Conservation (phyloP, 2,888 invertebrate genomes). For the Caenorhabditis sp. region DNA sequence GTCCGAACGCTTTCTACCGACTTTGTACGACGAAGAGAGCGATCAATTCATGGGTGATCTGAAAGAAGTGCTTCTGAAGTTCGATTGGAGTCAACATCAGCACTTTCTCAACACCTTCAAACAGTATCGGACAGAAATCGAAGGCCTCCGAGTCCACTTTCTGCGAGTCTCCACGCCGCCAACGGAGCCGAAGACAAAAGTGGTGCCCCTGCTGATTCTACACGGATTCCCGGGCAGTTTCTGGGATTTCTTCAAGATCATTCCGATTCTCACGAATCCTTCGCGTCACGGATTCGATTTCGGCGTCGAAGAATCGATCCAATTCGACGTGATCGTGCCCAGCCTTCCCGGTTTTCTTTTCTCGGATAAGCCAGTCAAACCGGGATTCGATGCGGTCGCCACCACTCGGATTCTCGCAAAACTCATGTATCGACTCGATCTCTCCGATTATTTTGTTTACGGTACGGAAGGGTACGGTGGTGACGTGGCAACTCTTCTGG, state of each 20-base stretch:
- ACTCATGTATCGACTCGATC: conserved; percentile 64
- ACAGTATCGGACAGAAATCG: conserved; percentile 69
- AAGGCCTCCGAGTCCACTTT: conserved; percentile 68
- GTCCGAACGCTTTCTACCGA: conserved; percentile 13
- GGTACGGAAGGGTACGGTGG: conserved; percentile 65
- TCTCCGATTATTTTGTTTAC: conserved; percentile 63
- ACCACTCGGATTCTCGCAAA: conserved; percentile 60
- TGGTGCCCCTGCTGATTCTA: conserved; percentile 66
- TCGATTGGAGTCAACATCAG: conserved; percentile 71
- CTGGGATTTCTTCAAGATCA: conserved; percentile 74
- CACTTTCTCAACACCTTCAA: conserved; percentile 72
- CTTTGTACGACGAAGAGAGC: conserved; percentile 11
- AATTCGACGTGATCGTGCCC: conserved; percentile 71
- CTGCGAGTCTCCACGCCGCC: conserved; percentile 59
- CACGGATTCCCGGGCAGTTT: conserved; percentile 71
- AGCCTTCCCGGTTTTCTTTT: conserved; percentile 70
- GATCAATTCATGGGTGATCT: conserved; percentile 51
- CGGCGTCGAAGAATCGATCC: conserved; percentile 61
- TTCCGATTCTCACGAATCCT: conserved; percentile 71
- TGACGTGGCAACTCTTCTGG: conserved; percentile 63
- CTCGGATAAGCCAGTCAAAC: conserved; percentile 61
- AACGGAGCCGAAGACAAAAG: conserved; percentile 41
- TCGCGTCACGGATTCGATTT: conserved; percentile 71
- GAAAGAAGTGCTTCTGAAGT: conserved; percentile 58
- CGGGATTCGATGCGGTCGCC: conserved; percentile 56